Evolutionary conservation across 2,888 invertebrate species (phyloP).

Genomic region (Amblyteles armatorius): DNA sequence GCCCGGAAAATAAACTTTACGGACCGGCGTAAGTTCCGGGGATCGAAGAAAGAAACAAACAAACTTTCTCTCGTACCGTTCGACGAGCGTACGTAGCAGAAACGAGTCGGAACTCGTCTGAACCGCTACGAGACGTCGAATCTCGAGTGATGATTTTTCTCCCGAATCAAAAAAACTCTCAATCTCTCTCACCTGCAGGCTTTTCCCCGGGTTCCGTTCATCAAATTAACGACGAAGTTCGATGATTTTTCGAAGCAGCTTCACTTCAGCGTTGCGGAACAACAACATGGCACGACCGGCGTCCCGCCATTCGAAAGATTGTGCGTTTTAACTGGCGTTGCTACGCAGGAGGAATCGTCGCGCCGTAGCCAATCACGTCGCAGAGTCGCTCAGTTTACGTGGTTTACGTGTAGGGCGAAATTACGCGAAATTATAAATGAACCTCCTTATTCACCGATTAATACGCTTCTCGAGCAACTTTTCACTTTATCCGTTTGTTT

Average conservation of each 20-base stretch:
- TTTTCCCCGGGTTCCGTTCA: neutral
- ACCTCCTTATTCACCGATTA: too few species aligned
- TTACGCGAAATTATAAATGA: neutral
- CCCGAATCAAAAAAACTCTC: too few species aligned
- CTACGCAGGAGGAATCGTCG: neutral
- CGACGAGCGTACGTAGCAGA: too few species aligned
- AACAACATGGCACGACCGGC: constrained; percentile 22
- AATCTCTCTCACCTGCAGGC: neutral
- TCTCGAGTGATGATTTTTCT: too few species aligned
- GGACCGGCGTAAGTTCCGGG: too few species aligned
- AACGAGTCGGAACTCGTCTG: too few species aligned
- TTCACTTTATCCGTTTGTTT: too few species aligned
- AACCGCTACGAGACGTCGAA: too few species aligned
- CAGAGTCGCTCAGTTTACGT: neutral
- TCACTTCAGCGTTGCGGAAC: neutral
- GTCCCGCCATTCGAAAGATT: constrained; percentile 52
- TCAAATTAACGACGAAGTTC: neutral
- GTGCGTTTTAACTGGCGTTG: constrained; percentile 20
- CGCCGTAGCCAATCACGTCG: constrained; percentile 28
- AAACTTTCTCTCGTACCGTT: too few species aligned
- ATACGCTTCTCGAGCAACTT: too few species aligned
- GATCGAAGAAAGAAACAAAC: too few species aligned
- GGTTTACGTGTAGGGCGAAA: neutral
- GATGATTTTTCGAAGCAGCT: neutral
- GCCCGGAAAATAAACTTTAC: too few species aligned